Percentiles rank a stretch among this genome's conserved stretches.
phyloP scores from a whole-genome alignment of 2,797 vertebrate genomes.

The Arremon aurantiirostris region DNA sequence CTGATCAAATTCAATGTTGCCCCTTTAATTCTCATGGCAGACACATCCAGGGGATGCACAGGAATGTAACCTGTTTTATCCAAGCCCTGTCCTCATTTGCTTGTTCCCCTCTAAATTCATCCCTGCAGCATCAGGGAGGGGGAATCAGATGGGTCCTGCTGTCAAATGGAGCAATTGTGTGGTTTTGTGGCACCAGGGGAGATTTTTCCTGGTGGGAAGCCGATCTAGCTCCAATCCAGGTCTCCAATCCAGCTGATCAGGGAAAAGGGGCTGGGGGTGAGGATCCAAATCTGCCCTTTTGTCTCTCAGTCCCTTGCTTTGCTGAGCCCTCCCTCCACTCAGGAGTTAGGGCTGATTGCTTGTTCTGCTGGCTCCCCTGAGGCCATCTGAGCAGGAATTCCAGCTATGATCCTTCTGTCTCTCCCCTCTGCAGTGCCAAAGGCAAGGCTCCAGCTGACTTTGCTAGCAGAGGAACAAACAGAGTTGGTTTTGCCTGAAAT shows the following conservation, averaged over 20 bases:
- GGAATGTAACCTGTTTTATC: neutral
- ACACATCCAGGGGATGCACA: neutral
- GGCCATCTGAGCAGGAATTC: conserved; percentile 26
- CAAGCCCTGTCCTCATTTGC: neutral
- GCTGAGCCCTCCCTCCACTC: neutral
- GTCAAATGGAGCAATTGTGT: accelerated
- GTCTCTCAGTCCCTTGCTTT: neutral
- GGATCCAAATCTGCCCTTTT: neutral
- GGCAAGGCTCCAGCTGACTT: conserved; percentile 5
- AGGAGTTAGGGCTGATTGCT: neutral
- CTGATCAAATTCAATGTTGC: neutral
- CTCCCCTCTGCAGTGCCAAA: neutral
- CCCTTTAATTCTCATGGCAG: neutral
- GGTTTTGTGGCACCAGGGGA: neutral
- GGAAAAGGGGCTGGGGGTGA: neutral
- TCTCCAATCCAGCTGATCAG: too few species aligned
- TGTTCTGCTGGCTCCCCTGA: neutral
- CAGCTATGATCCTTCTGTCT: conserved; percentile 47
- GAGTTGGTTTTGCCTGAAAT: neutral
- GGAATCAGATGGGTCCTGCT: neutral
- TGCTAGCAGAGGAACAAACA: neutral
- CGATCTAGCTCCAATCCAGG: neutral
- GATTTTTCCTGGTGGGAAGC: neutral
- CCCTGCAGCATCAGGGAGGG: neutral
- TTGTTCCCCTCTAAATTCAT: neutral